Conservation (phyloP, 2,113 vertebrate genomes). For the Ciconia maguari region DNA sequence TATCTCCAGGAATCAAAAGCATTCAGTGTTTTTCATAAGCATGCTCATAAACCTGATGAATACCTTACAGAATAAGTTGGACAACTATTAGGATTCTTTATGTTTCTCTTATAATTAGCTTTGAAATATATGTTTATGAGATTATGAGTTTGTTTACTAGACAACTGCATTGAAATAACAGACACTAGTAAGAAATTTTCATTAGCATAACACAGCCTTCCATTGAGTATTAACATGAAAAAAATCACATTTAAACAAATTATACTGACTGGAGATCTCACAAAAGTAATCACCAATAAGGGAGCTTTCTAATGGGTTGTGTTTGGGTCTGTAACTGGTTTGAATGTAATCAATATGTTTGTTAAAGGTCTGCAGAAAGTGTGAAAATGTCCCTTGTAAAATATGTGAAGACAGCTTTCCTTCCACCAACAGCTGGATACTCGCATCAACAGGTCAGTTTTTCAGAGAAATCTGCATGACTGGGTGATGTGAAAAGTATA, state of each 20-base stretch:
- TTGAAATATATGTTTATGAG: neutral
- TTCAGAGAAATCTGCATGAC: neutral
- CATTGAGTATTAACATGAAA: neutral
- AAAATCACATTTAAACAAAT: neutral
- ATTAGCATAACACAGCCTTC: neutral
- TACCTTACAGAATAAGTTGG: neutral
- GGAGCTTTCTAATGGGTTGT: neutral
- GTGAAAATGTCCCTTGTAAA: neutral
- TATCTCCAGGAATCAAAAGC: neutral
- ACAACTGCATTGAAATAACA: neutral
- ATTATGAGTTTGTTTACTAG: neutral
- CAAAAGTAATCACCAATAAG: neutral
- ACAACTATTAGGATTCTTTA: neutral
- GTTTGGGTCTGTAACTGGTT: neutral
- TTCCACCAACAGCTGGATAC: neutral
- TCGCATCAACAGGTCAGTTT: neutral
- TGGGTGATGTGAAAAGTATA: neutral
- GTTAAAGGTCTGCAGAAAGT: neutral
- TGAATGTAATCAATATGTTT: neutral
- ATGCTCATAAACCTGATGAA: neutral
- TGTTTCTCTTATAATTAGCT: neutral
- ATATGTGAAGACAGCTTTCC: neutral
- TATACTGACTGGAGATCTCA: neutral
- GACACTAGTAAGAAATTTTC: neutral
- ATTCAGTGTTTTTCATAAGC: neutral